Evolutionary conservation across 1,140 invertebrate genomes (phyloP), one percentile per base, ranked within the genome.

Genomic region (Bombus pyrosoma): DNA sequence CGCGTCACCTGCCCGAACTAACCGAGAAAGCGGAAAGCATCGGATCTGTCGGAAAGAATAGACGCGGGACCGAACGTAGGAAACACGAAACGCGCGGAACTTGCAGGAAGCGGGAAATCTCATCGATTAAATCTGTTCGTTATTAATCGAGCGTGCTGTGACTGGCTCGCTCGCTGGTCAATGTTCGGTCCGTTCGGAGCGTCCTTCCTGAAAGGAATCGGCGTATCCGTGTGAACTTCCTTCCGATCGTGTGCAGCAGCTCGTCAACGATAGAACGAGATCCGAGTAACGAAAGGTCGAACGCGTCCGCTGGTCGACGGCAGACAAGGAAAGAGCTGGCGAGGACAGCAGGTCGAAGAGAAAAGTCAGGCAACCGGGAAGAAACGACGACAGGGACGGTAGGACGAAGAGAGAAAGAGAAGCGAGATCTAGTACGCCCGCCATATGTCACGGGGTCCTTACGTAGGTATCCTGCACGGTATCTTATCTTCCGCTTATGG

Each of bases 401-500:
- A 9, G 28, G 13, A 22, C 28, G 43, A 18, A n/a, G 68, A 66
- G n/a, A n/a, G 37, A 71, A 66, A 71, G 59, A 78, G 25, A 41
- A 39, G 3, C 6, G 75, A 78, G 39, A 22, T 64, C 75, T 84
- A 69, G 87, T 86, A 89, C 91, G 92, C 91, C 83, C 72, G 85
- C 92, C 92, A 91, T 92, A 92, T 92, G 92, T 91, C 92, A 92
- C 87, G 77, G 62, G 80, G 77, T 87, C 89, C 89, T 92, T 92
- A 87, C 89, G 76, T 83, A 34, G 84, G 83, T 90, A 88, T 89
- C 90, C 86, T 79, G 78, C 81, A 83, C 86, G 47, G 86, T 90
- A 91, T 91, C 90, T 92, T 92, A 92, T 92, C 92, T 92, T 91
- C 85, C 92, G 89, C 88, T 92, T 91, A 92, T 91, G 86, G 86